A percentile compares a stretch with the other conserved stretches of the same genome.
phyloP scores from a whole-genome alignment of 1,140 invertebrate species.

The Aphis craccivora region DNA sequence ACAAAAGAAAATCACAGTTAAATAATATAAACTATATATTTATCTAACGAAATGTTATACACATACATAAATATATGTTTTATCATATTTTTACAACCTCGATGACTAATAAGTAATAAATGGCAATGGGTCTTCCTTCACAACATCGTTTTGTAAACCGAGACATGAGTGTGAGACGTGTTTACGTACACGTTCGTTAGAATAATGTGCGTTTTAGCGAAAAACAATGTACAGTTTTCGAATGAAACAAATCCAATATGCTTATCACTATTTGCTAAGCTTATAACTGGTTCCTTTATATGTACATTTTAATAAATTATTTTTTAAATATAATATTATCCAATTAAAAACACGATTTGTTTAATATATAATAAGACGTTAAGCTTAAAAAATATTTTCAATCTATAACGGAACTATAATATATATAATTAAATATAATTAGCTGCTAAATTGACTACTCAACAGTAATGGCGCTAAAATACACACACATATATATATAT shows the following conservation, averaged over 20 bases:
- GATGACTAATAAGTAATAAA: not conserved
- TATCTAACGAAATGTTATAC: conserved; percentile 51
- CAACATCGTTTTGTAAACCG: not conserved
- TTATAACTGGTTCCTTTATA: conserved; percentile 25
- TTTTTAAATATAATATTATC: conserved; percentile 2
- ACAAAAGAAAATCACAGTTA: conserved; percentile 55
- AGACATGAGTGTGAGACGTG: not conserved
- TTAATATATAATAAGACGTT: conserved; percentile 43
- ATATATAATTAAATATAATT: conserved; percentile 38
- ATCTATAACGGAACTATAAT: conserved; percentile 37
- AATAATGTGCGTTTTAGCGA: not conserved
- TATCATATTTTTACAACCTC: not conserved
- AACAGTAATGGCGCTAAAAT: conserved; percentile 39
- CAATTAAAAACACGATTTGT: conserved; percentile 48
- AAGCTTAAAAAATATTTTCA: conserved; percentile 44
- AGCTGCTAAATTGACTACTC: conserved; percentile 47
- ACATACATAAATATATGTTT: conserved; percentile 4
- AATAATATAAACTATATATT: conserved; percentile 56
- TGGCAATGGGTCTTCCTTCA: not conserved
- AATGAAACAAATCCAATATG: conserved; percentile 5
- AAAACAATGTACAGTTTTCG: not conserved
- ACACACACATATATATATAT: not conserved
- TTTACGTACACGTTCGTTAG: not conserved
- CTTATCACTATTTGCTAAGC: not conserved
- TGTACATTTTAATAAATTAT: conserved; percentile 19